Evolutionary conservation across 1,140 invertebrate genomes (phyloP).

Genomic region (Drosophila kurseongensis): DNA sequence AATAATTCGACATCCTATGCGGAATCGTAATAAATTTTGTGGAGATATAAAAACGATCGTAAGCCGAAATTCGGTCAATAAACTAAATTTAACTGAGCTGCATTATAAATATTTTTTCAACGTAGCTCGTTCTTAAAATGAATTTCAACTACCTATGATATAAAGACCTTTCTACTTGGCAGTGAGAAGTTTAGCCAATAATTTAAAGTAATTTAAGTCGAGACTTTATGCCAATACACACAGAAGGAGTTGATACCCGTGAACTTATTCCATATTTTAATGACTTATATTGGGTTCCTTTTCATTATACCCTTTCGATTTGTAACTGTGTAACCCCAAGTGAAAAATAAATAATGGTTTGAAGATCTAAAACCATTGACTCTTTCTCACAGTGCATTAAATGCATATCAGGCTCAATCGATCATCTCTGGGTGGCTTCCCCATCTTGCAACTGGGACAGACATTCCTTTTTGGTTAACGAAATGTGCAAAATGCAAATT

Average conservation of each 20-base stretch:
- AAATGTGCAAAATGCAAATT: slow-evolving; percentile 55
- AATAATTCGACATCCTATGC: slow-evolving; percentile 41
- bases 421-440: slow-evolving; percentile 36
- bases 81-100: slow-evolving; percentile 5
- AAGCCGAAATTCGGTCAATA: slow-evolving; percentile 8
- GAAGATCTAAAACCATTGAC: neutral
- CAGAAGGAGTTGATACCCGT: too few species aligned
- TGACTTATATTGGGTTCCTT: too few species aligned
- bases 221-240: too few species aligned
- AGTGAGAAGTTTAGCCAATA: too few species aligned
- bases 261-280: too few species aligned
- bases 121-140: too few species aligned
- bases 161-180: too few species aligned
- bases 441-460: slow-evolving; percentile 18
- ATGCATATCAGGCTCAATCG: slow-evolving; percentile 23
- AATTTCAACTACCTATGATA: too few species aligned
- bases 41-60: slow-evolving; percentile 13
- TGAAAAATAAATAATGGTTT: too few species aligned
- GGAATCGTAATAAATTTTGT: slow-evolving; percentile 22
- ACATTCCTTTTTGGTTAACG: slow-evolving; percentile 39
- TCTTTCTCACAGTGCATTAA: slow-evolving; percentile 8
- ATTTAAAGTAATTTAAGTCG: too few species aligned
- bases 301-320: too few species aligned
- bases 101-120: neutral
- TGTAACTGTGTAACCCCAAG: too few species aligned